A percentile compares a stretch with the other conserved stretches of the same genome.
Evolutionary conservation across 2,797 vertebrate species (phyloP).

Genomic region (Sebastolobus altivelis): DNA sequence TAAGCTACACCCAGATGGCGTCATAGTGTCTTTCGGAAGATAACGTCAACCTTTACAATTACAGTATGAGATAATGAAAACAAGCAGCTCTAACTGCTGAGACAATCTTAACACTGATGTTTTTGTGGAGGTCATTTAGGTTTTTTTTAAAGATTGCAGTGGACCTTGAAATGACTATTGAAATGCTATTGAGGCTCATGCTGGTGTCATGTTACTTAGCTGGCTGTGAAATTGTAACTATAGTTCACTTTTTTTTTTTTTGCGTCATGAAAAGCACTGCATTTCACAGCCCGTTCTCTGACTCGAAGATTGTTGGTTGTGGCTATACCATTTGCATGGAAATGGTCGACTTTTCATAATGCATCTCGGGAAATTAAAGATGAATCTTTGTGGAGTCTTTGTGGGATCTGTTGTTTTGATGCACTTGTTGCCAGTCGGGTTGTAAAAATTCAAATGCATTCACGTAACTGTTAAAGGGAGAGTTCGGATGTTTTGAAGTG

Average conservation of each 20-base stretch:
- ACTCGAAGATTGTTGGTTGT: slow-evolving; percentile 40
- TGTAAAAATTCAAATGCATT: neutral
- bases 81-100: slow-evolving; percentile 45
- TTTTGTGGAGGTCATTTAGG: neutral
- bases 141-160: slow-evolving; percentile 33
- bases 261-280: slow-evolving; percentile 32
- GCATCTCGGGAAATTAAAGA: slow-evolving; percentile 76
- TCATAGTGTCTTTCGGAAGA: slow-evolving; percentile 22
- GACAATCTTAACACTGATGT: slow-evolving; percentile 57
- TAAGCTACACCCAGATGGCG: neutral
- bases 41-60: slow-evolving; percentile 24
- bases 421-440: neutral
- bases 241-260: slow-evolving; percentile 11
- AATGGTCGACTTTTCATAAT: slow-evolving; percentile 63
- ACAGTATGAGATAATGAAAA: slow-evolving; percentile 48
- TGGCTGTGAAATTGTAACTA: slow-evolving; percentile 54
- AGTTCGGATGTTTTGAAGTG: neutral
- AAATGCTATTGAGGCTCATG: slow-evolving; percentile 38
- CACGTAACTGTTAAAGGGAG: neutral
- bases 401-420: slow-evolving; percentile 17
- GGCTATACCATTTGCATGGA: slow-evolving; percentile 74
- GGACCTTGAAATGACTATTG: slow-evolving; percentile 36
- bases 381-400: slow-evolving; percentile 61
- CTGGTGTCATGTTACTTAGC: slow-evolving; percentile 54
- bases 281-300: slow-evolving; percentile 47